phyloP scores from a whole-genome alignment of 2,113 vertebrate species.

The Prolemur simus region DNA sequence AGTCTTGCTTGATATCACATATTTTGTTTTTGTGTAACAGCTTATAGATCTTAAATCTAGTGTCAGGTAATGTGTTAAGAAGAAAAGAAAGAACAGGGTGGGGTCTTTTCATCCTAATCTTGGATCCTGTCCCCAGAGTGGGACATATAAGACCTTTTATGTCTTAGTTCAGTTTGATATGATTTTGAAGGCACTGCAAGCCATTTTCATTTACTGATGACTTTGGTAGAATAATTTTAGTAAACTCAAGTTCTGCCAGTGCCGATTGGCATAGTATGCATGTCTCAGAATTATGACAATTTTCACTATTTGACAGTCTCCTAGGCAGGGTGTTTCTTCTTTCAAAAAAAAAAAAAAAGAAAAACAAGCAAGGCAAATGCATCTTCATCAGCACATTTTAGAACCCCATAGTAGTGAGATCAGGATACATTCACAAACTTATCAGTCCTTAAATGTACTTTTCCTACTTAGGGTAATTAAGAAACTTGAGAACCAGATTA shows the following conservation, averaged over 20 bases:
- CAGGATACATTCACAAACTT: not conserved
- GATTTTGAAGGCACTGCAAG: not conserved
- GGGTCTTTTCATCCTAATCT: constrained; percentile 17
- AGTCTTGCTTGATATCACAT: not conserved
- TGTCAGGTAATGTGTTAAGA: not conserved
- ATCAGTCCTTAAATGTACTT: not conserved
- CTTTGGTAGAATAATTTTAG: not conserved
- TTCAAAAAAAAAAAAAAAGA: not conserved
- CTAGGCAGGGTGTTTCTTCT: not conserved
- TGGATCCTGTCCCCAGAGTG: not conserved
- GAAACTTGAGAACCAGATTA: constrained; percentile 59
- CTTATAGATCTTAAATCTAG: not conserved
- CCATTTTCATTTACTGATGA: not conserved
- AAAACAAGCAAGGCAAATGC: not conserved
- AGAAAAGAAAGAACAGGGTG: not conserved
- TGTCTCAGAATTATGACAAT: not conserved
- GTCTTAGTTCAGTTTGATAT: not conserved
- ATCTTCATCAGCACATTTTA: not conserved
- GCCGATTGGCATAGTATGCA: not conserved
- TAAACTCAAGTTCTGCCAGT: not conserved
- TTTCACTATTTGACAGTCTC: not conserved
- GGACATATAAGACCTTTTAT: not conserved
- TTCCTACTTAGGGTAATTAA: constrained; percentile 52
- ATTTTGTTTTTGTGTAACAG: not conserved
- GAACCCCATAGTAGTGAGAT: not conserved